Percentiles rank a stretch among this genome's conserved stretches.
Evolutionary conservation across 2,113 vertebrate genomes (phyloP).

Genomic region (Chionodraco myersi): DNA sequence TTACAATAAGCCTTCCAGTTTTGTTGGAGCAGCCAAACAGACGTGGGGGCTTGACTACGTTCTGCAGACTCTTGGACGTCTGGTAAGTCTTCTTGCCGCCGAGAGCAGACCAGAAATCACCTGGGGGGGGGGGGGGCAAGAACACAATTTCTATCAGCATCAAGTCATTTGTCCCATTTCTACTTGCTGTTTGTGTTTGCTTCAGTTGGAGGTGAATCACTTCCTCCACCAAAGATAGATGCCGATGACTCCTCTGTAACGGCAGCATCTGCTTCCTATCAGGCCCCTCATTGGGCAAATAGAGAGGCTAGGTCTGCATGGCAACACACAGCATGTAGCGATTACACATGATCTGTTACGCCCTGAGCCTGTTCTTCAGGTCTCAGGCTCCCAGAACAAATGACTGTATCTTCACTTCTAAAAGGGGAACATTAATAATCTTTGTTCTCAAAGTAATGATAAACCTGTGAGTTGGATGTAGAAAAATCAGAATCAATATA

Average conservation of each 20-base stretch:
- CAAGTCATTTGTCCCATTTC: not conserved
- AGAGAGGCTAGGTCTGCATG: not conserved
- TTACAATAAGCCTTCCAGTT: conserved; percentile 81
- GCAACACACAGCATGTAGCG: not conserved
- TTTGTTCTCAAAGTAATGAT: no score
- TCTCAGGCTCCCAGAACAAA: no score
- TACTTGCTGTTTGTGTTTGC: conserved; percentile 1
- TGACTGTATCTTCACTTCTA: no score
- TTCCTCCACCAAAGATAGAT: not conserved
- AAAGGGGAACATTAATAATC: no score
- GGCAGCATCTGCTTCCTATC: not conserved
- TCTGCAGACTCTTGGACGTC: conserved; percentile 81
- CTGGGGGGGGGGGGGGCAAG: conserved; percentile 52
- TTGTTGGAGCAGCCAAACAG: conserved; percentile 88
- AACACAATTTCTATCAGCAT: conserved; percentile 8
- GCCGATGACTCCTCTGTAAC: not conserved
- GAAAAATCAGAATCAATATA: no score
- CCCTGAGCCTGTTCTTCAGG: no score
- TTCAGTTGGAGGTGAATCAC: conserved; percentile 11
- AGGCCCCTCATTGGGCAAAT: not conserved
- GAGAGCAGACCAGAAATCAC: conserved; percentile 81
- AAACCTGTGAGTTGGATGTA: no score
- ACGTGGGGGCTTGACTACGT: conserved; percentile 71
- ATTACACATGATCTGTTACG: no score
- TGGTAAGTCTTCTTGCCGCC: conserved; percentile 86